Percentiles rank a stretch among this genome's conserved stretches.
Evolutionary conservation across 2,113 vertebrate species (phyloP).

Genomic region (Varanus komodoensis): DNA sequence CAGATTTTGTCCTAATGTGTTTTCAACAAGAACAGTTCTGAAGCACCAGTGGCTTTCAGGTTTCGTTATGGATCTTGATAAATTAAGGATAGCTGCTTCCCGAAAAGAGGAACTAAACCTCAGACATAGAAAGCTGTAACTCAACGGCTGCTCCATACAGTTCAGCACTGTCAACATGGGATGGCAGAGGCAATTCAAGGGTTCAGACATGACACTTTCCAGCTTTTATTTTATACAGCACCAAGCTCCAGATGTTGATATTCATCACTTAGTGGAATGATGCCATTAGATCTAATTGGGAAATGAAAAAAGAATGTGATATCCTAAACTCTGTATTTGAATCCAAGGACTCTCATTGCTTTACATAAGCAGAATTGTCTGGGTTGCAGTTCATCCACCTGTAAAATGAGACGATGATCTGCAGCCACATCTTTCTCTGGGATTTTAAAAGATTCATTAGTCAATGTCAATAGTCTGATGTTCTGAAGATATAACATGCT

Average conservation of each 20-base stretch:
- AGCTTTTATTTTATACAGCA: neutral
- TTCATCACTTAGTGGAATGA: neutral
- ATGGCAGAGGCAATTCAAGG: too few species aligned
- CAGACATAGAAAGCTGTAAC: neutral
- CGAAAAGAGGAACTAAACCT: neutral
- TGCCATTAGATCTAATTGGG: neutral
- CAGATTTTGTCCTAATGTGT: neutral
- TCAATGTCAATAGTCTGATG: neutral
- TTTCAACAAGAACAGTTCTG: constrained; percentile 13
- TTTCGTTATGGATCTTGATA: neutral
- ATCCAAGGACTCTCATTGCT: neutral
- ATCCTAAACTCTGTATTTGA: neutral
- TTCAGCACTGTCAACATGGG: neutral
- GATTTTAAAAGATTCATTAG: neutral
- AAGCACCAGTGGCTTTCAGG: constrained; percentile 48
- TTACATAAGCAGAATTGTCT: neutral
- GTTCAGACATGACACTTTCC: neutral
- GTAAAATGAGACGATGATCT: constrained; percentile 34
- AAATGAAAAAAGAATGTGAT: neutral
- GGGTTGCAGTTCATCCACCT: constrained; percentile 13
- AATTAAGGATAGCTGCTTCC: neutral
- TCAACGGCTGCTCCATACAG: too few species aligned
- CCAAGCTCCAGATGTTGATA: neutral
- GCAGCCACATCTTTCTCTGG: constrained; percentile 12
- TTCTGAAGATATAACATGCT: constrained; percentile 14